These are phyloP conservation scores for Pseudoips prasinana DNA, from an alignment of 2,888 invertebrate species.

Conservation along the genomic window DNA sequence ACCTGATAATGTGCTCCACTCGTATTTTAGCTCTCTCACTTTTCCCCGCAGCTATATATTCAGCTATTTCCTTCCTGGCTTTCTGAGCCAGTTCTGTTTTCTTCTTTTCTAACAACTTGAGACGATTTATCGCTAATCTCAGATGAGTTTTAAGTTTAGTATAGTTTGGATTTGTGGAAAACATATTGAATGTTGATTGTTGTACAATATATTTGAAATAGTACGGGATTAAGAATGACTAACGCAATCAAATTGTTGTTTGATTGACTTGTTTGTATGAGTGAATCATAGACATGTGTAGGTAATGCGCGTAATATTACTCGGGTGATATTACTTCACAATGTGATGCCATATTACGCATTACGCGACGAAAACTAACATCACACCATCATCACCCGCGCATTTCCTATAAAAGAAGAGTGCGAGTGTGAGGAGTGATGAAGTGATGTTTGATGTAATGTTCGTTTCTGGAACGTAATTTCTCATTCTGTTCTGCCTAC, in stretches of 20 bases:
- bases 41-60: conserved; percentile 94
- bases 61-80: conserved; percentile 98
- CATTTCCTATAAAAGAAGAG: too few relatives aligned
- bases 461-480: too few relatives aligned
- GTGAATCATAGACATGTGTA: too few relatives aligned
- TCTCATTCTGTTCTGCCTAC: too few relatives aligned
- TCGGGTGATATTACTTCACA: too few relatives aligned
- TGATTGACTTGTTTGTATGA: too few relatives aligned
- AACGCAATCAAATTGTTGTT: neutral
- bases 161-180: conserved; percentile 96
- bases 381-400: too few relatives aligned
- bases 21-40: conserved; percentile 96
- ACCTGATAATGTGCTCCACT: conserved; percentile 98
- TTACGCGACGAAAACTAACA: too few relatives aligned
- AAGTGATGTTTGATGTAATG: too few relatives aligned
- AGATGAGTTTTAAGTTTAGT: conserved; percentile 98
- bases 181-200: conserved; percentile 82
- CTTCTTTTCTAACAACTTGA: conserved; percentile 98
- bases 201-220: conserved; percentile 12
- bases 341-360: too few relatives aligned
- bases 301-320: too few relatives aligned
- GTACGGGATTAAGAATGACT: neutral
- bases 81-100: conserved; percentile 98
- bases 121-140: conserved; percentile 94
- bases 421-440: too few relatives aligned